Base-by-base conservation (phyloP, 2,888 invertebrate genomes). In the Helicoverpa assulta region DNA sequence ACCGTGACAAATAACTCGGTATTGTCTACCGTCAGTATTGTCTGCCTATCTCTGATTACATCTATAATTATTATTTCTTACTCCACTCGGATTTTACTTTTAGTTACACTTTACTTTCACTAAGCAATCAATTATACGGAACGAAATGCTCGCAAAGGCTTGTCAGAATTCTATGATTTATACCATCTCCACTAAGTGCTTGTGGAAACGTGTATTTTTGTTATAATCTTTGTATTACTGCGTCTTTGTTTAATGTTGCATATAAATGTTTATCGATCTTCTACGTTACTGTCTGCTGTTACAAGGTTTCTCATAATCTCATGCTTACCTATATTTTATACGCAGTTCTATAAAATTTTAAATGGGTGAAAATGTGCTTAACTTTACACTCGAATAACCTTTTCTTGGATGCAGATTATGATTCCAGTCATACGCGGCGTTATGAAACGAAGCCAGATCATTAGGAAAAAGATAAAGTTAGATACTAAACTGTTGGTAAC, bases 41-140 rank as follows among this genome's bases (percentile, higher is more conserved):
- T 78, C 76, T 66, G 54, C 55, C 33, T 78, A 76, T 65, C 70
- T 76, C 75, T 76, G 76, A 84, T 84, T 72, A 71, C 78, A 81
- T 84, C 78, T 80, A 55, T 64, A 67, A 77, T 78, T 65, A 77
- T 78, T 65, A 77, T 82, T 81, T 76, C 61, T 64, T 79, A 82
- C 81, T 82, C 81, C 66, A 67, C 66, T 78, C 76, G 73, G 78
- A 67, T 78, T 79, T 76, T 78, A 67, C 69, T 76, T 81, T 73
- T 73, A 69, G 73, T 61, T 70, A 73, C 66, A 70, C 55, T 75
- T 66, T 63, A 77, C 88, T 89, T 89, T 89, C 88, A 84, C 89
- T 86, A 61, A 56, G 71, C 63, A 86, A 87, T 85, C 84, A 82
- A 87, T 88, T 87, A 82, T 73, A 77, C 67, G 69, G 73, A 83